Conservation (phyloP, 2,888 invertebrate genomes). For the Bhutanitis thaidina region DNA sequence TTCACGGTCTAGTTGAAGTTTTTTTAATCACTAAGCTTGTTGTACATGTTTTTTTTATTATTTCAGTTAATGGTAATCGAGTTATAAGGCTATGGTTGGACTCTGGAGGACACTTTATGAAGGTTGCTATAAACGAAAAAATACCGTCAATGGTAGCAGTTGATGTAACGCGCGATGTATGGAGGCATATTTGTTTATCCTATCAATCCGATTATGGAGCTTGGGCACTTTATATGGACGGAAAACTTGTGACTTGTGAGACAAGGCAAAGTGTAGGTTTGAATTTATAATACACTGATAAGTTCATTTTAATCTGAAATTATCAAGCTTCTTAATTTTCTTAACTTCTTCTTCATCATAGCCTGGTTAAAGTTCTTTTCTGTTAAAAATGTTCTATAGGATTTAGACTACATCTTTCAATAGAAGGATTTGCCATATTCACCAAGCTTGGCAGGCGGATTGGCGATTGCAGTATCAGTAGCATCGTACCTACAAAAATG, state of each 20-base stretch:
- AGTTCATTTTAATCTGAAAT: too few species aligned
- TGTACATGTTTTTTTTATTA: slow-evolving; percentile 20
- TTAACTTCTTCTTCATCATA: too few species aligned
- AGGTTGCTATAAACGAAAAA: slow-evolving; percentile 72
- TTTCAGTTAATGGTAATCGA: slow-evolving; percentile 77
- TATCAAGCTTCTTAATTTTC: too few species aligned
- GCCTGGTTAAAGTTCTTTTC: too few species aligned
- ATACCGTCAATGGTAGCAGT: slow-evolving; percentile 67
- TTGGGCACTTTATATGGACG: slow-evolving; percentile 82
- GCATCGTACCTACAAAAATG: too few species aligned
- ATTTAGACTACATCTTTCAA: too few species aligned
- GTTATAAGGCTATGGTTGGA: slow-evolving; percentile 81
- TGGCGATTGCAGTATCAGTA: too few species aligned
- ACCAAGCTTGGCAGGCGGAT: too few species aligned
- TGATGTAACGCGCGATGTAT: slow-evolving; percentile 63
- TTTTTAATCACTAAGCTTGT: slow-evolving; percentile 1
- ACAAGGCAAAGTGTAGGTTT: slow-evolving; percentile 50
- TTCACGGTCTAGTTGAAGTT: slow-evolving; percentile 30
- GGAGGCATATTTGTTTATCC: slow-evolving; percentile 84
- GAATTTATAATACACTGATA: background rate
- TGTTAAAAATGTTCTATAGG: too few species aligned
- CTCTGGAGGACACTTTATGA: slow-evolving; percentile 74
- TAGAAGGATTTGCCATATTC: too few species aligned
- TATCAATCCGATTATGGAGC: slow-evolving; percentile 82
- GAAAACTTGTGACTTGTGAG: slow-evolving; percentile 67